Base-by-base conservation (phyloP, 1,140 invertebrate genomes). In the Aphidius gifuensis region DNA sequence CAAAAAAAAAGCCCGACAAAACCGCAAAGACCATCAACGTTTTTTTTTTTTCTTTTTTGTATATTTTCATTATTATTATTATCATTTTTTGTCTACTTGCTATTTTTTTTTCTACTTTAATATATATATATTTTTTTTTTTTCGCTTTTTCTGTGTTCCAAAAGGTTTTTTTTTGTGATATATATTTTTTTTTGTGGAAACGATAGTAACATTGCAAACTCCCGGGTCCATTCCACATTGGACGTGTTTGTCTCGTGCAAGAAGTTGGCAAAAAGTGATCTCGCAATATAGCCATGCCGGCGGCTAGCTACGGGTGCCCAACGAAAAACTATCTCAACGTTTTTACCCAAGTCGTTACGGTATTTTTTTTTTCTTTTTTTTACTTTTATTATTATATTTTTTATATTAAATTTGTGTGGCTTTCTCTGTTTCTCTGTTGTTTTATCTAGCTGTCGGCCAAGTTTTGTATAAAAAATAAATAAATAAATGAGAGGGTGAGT, bases 261-360 rank as follows among this genome's bases (percentile, higher is more conserved):
- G 53, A 55, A 62, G 50, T 11, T 50, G 47, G 61, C 55, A 62
- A 62, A 62, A 62, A 62, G 54, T 62, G 55, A 62, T 58, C 61
- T 62, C 55, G 61, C 61, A 62, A 62, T 62, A 55, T 55, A 55
- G 53, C 53, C 53, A 55, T 40, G 53, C 53, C 53, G 51, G 61
- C 61, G 54, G 61, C 39, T 45, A 58, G 57, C 61, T 62, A 46
- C 54, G 55, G 57, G 42, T 44, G 50, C 23, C 60, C 50, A 39
- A 62, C 61, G 61, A 62, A 62, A 62, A 62, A 45, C 38, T 55
- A 44, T 43, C 53, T 55, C 40, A 39, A 39, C 7, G 39, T 45
- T 62, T 62, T 62, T 62, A 47, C 54, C 54, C 43, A 16, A 62
- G 61, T 56, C 55, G 61, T 62, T 62, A 62, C 49, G 40, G 55